Evolutionary conservation across 2,888 invertebrate species (phyloP).

Genomic region (Amorpha juglandis): DNA sequence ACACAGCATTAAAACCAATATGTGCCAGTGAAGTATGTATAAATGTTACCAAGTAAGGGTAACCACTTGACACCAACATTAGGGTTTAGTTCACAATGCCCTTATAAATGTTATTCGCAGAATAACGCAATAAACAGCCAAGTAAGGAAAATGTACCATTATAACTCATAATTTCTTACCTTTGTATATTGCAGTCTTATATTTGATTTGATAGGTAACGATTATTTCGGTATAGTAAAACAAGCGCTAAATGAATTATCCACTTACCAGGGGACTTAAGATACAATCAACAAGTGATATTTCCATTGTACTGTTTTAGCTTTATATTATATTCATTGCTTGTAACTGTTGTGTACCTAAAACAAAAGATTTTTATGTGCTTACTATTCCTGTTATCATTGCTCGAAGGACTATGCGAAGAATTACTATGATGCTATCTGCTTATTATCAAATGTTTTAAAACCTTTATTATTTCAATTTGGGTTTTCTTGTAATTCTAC

Average conservation of each 20-base stretch:
- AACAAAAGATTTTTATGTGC: neutral
- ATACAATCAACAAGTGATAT: neutral
- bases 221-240: neutral
- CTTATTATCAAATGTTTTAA: no score
- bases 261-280: neutral
- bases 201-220: no score
- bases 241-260: neutral
- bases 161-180: no score
- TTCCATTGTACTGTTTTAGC: neutral
- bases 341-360: neutral
- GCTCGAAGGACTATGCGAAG: neutral
- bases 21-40: neutral
- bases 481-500: no score
- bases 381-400: neutral
- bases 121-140: no score
- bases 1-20: neutral
- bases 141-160: no score
- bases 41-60: neutral
- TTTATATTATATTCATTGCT: neutral
- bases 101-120: no score
- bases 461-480: no score
- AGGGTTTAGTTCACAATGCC: no score
- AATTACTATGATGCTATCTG: neutral
- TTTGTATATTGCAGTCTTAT: no score
- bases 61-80: neutral